Percentiles rank a stretch among this genome's conserved stretches.
phyloP scores from a whole-genome alignment of 1,140 invertebrate genomes.

The Dufourea novaeangliae region DNA sequence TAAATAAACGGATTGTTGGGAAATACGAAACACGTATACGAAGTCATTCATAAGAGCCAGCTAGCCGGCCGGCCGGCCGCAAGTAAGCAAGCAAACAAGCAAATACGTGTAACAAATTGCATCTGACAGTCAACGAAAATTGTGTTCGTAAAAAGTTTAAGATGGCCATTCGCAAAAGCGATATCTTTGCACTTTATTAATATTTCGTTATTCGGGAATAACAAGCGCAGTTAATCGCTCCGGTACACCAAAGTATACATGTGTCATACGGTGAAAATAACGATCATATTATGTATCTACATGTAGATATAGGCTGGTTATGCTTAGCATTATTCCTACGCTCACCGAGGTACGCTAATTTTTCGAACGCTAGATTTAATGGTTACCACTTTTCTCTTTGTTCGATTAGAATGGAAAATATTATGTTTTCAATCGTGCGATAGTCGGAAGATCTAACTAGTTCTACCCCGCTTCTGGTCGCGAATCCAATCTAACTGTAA shows the following conservation, averaged over 20 bases:
- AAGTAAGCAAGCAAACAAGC: no score
- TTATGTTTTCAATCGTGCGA: no score
- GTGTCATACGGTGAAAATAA: slow-evolving; percentile 61
- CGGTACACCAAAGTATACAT: slow-evolving; percentile 29
- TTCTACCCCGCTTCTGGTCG: no score
- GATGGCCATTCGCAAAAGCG: slow-evolving; percentile 44
- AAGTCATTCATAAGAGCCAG: slow-evolving; percentile 27
- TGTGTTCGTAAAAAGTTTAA: slow-evolving; percentile 44
- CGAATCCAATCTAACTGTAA: no score
- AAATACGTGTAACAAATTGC: neutral
- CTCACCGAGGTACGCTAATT: neutral
- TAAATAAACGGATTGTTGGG: neutral
- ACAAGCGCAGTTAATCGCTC: slow-evolving; percentile 41
- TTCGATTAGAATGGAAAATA: no score
- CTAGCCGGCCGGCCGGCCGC: neutral
- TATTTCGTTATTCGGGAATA: slow-evolving; percentile 63
- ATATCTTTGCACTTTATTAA: slow-evolving; percentile 66
- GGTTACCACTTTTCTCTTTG: no score
- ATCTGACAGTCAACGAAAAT: slow-evolving; percentile 25
- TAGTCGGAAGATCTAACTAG: no score
- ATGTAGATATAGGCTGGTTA: no score
- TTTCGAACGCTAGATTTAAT: no score
- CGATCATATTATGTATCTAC: slow-evolving; percentile 50
- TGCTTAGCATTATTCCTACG: no score
- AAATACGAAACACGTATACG: neutral